phyloP scores from a whole-genome alignment of 2,113 vertebrate species.

The Sakesphorus luctuosus region DNA sequence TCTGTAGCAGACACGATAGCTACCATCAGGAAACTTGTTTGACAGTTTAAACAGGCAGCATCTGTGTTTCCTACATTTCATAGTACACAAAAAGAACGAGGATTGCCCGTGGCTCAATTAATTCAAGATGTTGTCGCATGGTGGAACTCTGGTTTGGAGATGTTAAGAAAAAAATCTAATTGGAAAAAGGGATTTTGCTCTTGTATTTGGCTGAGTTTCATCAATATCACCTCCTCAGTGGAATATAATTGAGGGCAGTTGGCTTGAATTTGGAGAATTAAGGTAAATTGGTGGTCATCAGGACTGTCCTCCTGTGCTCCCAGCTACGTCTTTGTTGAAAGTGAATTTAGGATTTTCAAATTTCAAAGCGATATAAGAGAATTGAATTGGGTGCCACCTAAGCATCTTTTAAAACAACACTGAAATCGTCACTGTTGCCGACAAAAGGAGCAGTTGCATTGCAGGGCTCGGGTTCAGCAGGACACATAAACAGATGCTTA shows the following conservation, averaged over 20 bases:
- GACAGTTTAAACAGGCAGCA: constrained; percentile 69
- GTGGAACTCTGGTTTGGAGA: constrained; percentile 33
- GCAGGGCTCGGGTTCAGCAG: not conserved
- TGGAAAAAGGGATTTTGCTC: constrained; percentile 39
- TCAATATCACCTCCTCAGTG: constrained; percentile 11
- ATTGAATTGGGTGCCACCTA: not conserved
- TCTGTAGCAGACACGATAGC: constrained; percentile 48
- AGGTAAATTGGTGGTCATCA: not conserved
- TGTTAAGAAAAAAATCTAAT: constrained; percentile 2
- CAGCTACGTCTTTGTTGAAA: not conserved
- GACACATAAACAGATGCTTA: not conserved
- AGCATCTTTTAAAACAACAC: not conserved
- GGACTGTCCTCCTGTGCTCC: not conserved
- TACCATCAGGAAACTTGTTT: constrained; percentile 71
- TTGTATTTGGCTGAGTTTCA: constrained; percentile 25
- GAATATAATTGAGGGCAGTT: not conserved
- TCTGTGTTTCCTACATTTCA: constrained; percentile 59
- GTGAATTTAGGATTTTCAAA: not conserved
- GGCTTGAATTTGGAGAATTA: not conserved
- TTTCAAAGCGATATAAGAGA: not conserved
- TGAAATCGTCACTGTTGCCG: not conserved
- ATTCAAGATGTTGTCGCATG: constrained; percentile 52
- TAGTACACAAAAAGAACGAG: constrained; percentile 6
- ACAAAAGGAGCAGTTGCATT: not conserved
- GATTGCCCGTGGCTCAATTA: constrained; percentile 27